A percentile compares a stretch with the other conserved stretches of the same genome.
These are phyloP conservation scores for Capitulum mitella DNA, from an alignment of 2,888 invertebrate genomes.

Conservation along the genomic window DNA sequence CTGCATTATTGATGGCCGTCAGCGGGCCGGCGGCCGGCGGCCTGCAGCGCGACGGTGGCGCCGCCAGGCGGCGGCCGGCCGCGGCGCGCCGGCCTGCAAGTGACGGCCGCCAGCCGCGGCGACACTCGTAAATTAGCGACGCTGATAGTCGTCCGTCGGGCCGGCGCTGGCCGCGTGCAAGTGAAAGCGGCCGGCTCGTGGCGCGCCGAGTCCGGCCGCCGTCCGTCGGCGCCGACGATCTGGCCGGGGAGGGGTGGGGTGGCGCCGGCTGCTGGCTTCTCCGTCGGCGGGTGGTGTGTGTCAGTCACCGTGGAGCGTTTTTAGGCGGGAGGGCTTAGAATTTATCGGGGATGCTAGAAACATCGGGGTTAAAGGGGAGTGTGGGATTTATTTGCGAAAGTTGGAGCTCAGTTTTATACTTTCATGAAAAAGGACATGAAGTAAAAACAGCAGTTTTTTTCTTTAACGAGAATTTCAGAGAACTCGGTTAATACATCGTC, in stretches of 20 bases:
- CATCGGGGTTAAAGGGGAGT: too few relatives aligned
- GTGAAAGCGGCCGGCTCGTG: background rate
- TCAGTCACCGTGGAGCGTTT: background rate
- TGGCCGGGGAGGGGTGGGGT: background rate
- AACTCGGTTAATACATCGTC: too few relatives aligned
- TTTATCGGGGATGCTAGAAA: too few relatives aligned
- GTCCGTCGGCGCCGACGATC: background rate
- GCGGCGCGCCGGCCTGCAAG: background rate
- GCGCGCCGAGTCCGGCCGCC: background rate
- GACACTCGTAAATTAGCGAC: background rate
- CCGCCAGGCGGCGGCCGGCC: background rate
- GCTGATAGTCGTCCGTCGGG: background rate
- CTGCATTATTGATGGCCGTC: background rate
- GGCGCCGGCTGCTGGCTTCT: background rate
- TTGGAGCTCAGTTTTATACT: too few relatives aligned
- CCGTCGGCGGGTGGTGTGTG: background rate
- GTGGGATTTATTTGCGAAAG: too few relatives aligned
- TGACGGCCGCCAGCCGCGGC: background rate
- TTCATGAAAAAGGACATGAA: too few relatives aligned
- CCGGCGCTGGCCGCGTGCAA: background rate
- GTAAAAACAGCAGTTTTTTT: too few relatives aligned
- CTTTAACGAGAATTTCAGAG: too few relatives aligned
- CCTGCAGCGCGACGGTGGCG: background rate
- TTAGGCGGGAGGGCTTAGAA: too few relatives aligned
- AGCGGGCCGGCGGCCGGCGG: background rate